These are phyloP conservation scores for Amiota communis DNA, from an alignment of 2,888 invertebrate genomes.

Conservation along the genomic window DNA sequence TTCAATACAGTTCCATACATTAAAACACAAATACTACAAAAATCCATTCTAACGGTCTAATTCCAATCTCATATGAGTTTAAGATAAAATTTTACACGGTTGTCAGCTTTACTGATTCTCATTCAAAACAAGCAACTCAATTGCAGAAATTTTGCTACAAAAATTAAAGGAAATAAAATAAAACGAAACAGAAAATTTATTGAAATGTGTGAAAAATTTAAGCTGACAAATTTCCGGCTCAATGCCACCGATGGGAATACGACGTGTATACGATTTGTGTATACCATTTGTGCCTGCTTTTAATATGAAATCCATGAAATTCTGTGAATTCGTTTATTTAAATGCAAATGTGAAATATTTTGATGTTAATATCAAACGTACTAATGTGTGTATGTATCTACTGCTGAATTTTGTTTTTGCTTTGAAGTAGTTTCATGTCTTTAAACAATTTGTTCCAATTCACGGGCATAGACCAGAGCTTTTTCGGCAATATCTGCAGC, in stretches of 20 bases:
- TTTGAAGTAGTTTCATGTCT: not conserved
- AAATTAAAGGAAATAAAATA: not conserved
- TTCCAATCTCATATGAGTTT: not conserved
- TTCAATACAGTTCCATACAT: too few species aligned
- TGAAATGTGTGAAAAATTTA: conserved; percentile 62
- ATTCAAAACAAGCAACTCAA: not conserved
- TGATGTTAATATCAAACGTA: not conserved
- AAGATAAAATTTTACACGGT: conserved; percentile 7
- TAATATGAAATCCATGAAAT: too few species aligned
- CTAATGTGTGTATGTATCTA: too few species aligned
- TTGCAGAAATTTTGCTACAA: conserved; percentile 28
- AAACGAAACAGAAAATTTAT: not conserved
- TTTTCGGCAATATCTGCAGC: conserved; percentile 56
- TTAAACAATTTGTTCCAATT: conserved; percentile 60
- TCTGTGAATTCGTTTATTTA: too few species aligned
- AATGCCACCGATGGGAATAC: conserved; percentile 8
- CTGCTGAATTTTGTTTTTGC: not conserved
- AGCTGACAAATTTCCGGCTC: conserved; percentile 61
- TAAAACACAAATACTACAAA: not conserved
- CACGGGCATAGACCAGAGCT: conserved; percentile 54
- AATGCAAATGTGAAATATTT: not conserved
- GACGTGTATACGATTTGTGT: conserved; percentile 29
- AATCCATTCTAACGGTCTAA: not conserved
- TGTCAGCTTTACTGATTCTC: conserved; percentile 17
- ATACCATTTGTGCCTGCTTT: conserved; percentile 43